Percentiles rank a stretch among this genome's conserved stretches.
phyloP scores from a whole-genome alignment of 2,888 invertebrate genomes.

The Pogonocherus hispidulus region DNA sequence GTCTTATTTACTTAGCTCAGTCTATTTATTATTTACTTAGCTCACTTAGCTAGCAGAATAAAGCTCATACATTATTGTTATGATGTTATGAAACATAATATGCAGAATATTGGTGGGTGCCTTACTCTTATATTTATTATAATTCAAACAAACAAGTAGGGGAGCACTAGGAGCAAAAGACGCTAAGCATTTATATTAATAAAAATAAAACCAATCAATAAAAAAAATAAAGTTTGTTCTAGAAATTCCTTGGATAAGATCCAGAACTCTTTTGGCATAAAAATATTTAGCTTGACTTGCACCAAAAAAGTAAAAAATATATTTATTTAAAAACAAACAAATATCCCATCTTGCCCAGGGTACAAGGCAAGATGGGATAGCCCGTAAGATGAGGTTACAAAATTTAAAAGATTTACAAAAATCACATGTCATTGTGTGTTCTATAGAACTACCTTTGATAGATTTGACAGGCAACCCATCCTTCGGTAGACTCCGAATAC shows the following conservation, averaged over 20 bases:
- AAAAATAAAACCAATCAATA: neutral
- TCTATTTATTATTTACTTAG: no score
- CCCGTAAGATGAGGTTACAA: neutral
- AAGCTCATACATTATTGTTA: no score
- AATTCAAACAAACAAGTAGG: no score
- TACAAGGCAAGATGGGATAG: neutral
- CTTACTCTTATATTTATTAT: no score
- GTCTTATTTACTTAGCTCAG: no score
- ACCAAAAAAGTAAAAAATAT: neutral
- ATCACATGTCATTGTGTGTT: conserved; percentile 4
- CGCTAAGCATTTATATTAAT: neutral
- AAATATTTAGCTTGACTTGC: neutral
- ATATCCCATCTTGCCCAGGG: neutral
- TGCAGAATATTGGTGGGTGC: no score
- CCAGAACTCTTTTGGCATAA: neutral
- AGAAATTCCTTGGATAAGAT: conserved; percentile 1
- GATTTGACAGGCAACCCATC: conserved; percentile 19
- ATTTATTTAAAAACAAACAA: neutral
- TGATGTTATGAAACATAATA: no score
- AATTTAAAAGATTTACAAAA: neutral
- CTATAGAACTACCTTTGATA: conserved; percentile 10
- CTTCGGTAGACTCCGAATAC: conserved; percentile 23
- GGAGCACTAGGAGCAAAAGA: neutral
- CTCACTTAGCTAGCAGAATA: no score
- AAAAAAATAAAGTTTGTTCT: conserved; percentile 4